Conservation (phyloP, 2,113 vertebrate genomes). For the Dunckerocampus dactyliophorus region DNA sequence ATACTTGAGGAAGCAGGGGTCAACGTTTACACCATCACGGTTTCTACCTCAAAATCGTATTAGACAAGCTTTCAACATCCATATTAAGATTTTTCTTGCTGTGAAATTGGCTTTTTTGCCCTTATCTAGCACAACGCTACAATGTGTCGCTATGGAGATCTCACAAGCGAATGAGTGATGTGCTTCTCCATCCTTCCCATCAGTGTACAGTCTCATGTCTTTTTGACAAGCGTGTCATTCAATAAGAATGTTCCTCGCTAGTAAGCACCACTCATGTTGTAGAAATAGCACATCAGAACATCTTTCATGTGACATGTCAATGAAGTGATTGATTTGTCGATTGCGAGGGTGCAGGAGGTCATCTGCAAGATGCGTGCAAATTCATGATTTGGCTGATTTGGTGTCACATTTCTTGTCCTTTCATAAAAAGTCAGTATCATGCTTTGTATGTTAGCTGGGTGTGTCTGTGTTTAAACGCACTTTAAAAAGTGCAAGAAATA, state of each 20-base stretch:
- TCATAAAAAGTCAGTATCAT: not conserved
- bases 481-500: constrained; percentile 18
- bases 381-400: not conserved
- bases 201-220: not conserved
- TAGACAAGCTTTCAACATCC: too few species aligned
- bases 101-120: not conserved
- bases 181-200: constrained; percentile 4
- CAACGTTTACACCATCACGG: too few species aligned
- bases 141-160: constrained; percentile 25
- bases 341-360: not conserved
- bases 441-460: constrained; percentile 17
- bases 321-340: not conserved
- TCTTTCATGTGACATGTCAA: not conserved
- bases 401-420: constrained; percentile 4
- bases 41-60: too few species aligned
- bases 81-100: too few species aligned
- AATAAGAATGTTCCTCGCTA: constrained; percentile 1
- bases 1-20: too few species aligned
- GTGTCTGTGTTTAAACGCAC: constrained; percentile 44
- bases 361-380: constrained; percentile 1
- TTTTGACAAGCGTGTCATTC: constrained; percentile 5
- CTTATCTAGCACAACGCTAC: constrained; percentile 10
- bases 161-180: constrained; percentile 1
- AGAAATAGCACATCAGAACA: constrained; percentile 4
- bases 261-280: constrained; percentile 4